Conservation (phyloP, 2,888 invertebrate genomes). For the Andrena bicolor region DNA sequence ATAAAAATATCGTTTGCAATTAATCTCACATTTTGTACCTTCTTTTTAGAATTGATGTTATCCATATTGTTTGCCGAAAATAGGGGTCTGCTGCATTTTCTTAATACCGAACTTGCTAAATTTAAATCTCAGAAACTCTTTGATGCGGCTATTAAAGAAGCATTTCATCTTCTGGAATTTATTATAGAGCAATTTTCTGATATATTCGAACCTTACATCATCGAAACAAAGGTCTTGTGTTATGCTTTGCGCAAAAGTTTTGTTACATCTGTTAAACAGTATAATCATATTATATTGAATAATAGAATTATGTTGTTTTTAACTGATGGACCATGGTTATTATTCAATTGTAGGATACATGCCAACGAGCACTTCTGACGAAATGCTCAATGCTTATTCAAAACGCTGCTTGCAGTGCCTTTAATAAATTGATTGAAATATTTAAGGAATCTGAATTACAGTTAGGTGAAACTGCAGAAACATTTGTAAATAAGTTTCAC, state of each 20-base stretch:
- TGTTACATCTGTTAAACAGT: not conserved
- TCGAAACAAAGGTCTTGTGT: constrained; percentile 61
- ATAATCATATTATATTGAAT: not conserved
- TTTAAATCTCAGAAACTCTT: constrained; percentile 36
- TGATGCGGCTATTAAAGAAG: constrained; percentile 63
- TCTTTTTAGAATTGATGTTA: constrained; percentile 65
- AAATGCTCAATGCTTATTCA: constrained; percentile 56
- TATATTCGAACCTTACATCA: constrained; percentile 67
- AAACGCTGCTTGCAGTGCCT: constrained; percentile 70
- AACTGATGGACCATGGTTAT: not conserved
- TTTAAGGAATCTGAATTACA: constrained; percentile 68
- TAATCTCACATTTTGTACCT: not conserved
- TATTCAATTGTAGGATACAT: constrained; percentile 65
- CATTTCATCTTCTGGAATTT: constrained; percentile 69
- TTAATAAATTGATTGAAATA: constrained; percentile 71
- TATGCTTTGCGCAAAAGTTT: constrained; percentile 18
- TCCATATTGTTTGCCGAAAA: constrained; percentile 61
- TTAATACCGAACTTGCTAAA: constrained; percentile 60
- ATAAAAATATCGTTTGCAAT: not conserved
- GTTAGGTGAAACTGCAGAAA: constrained; percentile 56
- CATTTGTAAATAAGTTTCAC: constrained; percentile 59
- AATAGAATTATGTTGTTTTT: not conserved
- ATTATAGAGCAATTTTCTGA: constrained; percentile 72
- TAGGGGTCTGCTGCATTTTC: constrained; percentile 69
- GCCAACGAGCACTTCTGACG: constrained; percentile 67